Percentiles rank a stretch among this genome's conserved stretches.
Evolutionary conservation across 2,888 invertebrate genomes (phyloP).

Genomic region (Brachyptera putata): DNA sequence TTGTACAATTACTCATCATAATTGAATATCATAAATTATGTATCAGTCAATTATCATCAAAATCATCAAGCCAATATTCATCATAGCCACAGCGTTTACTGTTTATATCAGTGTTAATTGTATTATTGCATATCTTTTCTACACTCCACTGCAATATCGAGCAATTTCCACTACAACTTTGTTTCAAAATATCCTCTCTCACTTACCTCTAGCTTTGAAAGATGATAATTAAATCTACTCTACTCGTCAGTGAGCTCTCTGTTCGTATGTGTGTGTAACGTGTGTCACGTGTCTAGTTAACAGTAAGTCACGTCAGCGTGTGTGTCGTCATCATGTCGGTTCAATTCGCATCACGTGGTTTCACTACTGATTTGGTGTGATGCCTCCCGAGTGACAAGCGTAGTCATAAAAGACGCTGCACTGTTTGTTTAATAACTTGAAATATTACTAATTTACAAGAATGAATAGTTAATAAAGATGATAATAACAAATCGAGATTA

Average conservation of each 20-base stretch:
- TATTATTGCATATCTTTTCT: neutral
- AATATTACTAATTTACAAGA: slow-evolving; percentile 12
- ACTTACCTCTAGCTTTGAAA: neutral
- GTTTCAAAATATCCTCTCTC: neutral
- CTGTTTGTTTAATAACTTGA: slow-evolving; percentile 3
- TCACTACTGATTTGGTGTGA: slow-evolving; percentile 23
- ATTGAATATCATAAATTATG: too few species aligned
- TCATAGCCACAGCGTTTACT: too few species aligned
- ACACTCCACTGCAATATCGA: neutral
- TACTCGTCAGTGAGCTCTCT: neutral
- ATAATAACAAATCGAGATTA: slow-evolving; percentile 46
- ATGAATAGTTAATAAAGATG: slow-evolving; percentile 14
- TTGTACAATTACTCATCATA: too few species aligned
- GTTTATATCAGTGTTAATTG: too few species aligned
- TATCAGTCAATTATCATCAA: too few species aligned
- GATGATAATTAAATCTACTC: neutral
- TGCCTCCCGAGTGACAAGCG: slow-evolving; percentile 7
- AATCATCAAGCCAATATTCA: too few species aligned
- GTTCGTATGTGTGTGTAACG: too few species aligned
- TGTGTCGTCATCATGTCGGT: neutral
- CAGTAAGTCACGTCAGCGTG: too few species aligned
- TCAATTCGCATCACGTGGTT: slow-evolving; percentile 8
- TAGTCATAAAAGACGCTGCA: neutral
- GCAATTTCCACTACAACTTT: neutral
- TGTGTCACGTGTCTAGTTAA: too few species aligned